Percentiles rank a stretch among this genome's conserved stretches.
phyloP scores from a whole-genome alignment of 2,113 vertebrate genomes.

The Alligator sinensis region DNA sequence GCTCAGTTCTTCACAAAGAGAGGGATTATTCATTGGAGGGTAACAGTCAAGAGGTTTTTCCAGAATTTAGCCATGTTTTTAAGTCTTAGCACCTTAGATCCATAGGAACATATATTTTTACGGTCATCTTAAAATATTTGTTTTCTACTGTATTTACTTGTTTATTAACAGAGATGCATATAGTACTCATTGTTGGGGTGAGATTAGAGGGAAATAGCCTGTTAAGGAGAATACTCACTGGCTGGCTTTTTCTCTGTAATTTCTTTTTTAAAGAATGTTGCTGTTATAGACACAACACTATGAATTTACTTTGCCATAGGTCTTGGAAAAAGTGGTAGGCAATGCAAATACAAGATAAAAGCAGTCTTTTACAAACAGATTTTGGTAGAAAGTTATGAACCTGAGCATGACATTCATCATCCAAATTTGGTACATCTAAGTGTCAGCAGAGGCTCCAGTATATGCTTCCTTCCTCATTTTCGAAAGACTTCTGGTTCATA shows the following conservation, averaged over 20 bases:
- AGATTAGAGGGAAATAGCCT: not conserved
- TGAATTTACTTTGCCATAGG: not conserved
- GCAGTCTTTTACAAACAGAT: not conserved
- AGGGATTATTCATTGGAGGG: not conserved
- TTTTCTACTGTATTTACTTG: not conserved
- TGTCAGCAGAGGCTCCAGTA: not conserved
- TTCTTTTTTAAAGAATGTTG: not conserved
- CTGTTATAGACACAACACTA: not conserved
- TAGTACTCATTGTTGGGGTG: not conserved
- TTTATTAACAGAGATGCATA: not conserved
- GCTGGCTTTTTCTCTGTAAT: not conserved
- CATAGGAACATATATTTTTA: not conserved
- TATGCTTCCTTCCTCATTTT: slow-evolving; percentile 15
- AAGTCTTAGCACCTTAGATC: not conserved
- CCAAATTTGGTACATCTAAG: not conserved
- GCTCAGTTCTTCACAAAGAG: not conserved
- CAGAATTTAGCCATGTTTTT: not conserved
- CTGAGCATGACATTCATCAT: not conserved
- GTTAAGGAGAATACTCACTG: not conserved
- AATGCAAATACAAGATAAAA: not conserved
- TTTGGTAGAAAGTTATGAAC: not conserved
- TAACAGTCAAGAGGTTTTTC: not conserved
- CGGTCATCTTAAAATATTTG: not conserved
- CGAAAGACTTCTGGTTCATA: not conserved
- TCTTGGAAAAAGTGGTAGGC: not conserved